These are phyloP conservation scores for Sycophaga agraensis DNA, from an alignment of 1,140 invertebrate species.

Conservation along the genomic window DNA sequence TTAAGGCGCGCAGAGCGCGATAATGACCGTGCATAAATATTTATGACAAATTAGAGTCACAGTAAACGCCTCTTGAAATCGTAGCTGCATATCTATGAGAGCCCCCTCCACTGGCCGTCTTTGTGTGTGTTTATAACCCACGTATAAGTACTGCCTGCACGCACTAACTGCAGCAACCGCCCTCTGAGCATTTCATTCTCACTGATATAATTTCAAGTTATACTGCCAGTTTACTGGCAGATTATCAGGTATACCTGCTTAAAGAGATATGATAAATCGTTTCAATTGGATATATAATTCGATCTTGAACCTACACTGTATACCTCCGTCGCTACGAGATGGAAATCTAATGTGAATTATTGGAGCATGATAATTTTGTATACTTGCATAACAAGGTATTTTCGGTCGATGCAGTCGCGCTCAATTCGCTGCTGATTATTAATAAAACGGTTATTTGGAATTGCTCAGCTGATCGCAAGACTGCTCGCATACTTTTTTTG, in stretches of 20 bases:
- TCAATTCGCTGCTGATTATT: too few relatives aligned
- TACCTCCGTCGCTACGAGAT: not conserved
- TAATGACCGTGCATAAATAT: slow-evolving; percentile 27
- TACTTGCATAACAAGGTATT: slow-evolving; percentile 1
- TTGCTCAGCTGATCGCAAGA: too few relatives aligned
- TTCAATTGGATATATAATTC: slow-evolving; percentile 7
- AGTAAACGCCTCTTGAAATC: slow-evolving; percentile 22
- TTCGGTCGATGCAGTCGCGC: too few relatives aligned
- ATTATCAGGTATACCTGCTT: not conserved
- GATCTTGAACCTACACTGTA: not conserved
- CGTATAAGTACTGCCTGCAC: too few relatives aligned
- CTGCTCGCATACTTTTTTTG: too few relatives aligned
- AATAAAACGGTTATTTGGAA: too few relatives aligned
- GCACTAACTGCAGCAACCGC: too few relatives aligned
- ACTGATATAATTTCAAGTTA: slow-evolving; percentile 4
- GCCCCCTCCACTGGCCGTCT: not conserved
- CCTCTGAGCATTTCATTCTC: not conserved
- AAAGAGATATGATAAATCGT: slow-evolving; percentile 2
- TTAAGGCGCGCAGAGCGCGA: not conserved
- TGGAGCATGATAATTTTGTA: slow-evolving; percentile 14
- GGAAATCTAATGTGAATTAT: slow-evolving; percentile 22
- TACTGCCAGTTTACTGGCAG: not conserved
- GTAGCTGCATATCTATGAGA: slow-evolving; percentile 22
- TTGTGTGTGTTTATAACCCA: too few relatives aligned
- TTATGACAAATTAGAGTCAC: slow-evolving; percentile 27